Percentiles rank a stretch among this genome's conserved stretches.
phyloP scores from a whole-genome alignment of 2,113 vertebrate genomes.

The Globicephala melas region DNA sequence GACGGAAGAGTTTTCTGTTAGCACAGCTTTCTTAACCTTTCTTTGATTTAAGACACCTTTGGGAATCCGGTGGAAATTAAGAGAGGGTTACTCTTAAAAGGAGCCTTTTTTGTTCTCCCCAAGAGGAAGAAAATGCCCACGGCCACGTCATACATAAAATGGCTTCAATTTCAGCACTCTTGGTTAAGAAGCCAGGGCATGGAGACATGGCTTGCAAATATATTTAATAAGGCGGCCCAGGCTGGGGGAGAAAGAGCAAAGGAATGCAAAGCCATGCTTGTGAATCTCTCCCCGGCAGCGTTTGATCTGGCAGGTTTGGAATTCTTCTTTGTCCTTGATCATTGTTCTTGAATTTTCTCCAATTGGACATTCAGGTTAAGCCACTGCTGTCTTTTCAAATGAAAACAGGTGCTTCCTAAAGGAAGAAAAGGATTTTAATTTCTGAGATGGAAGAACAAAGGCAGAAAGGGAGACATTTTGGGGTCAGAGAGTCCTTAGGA shows the following conservation, averaged over 20 bases:
- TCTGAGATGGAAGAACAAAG: background rate
- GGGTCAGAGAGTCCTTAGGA: background rate
- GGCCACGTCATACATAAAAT: background rate
- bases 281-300: background rate
- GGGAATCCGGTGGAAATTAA: background rate
- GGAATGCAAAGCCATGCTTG: background rate
- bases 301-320: background rate
- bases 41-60: background rate
- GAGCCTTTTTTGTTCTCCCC: background rate
- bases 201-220: background rate
- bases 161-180: background rate
- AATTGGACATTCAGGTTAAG: background rate
- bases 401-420: background rate
- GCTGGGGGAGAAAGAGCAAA: background rate
- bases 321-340: background rate
- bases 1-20: background rate
- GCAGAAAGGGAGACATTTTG: background rate
- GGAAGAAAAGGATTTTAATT: background rate
- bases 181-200: background rate
- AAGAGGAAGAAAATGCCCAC: background rate
- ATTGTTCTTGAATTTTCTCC: constrained; percentile 26
- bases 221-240: background rate
- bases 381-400: background rate
- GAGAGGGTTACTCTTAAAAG: background rate
- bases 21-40: background rate